These are phyloP conservation scores for Cyphomyrmex costatus DNA, from an alignment of 1,140 invertebrate species.

Conservation along the genomic window DNA sequence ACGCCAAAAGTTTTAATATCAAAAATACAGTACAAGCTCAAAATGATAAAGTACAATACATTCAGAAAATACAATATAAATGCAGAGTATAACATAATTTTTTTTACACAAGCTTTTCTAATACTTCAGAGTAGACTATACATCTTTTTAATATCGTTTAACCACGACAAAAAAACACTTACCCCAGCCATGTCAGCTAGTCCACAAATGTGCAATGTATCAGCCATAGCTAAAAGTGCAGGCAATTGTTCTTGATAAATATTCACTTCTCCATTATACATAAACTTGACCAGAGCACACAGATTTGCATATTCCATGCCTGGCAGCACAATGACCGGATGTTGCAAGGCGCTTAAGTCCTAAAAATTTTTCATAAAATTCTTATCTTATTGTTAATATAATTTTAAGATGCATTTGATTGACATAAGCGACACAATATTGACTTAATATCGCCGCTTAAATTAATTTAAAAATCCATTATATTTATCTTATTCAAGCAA, in stretches of 20 bases:
- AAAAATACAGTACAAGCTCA: conserved; percentile 37
- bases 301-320: conserved; percentile 93
- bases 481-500: background rate
- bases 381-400: background rate
- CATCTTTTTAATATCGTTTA: conserved; percentile 40
- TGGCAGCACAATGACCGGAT: conserved; percentile 94
- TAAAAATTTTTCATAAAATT: conserved; percentile 81
- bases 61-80: conserved; percentile 38
- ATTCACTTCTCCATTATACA: conserved; percentile 97
- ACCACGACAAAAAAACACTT: conserved; percentile 71
- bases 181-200: conserved; percentile 93
- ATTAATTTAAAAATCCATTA: conserved; percentile 24
- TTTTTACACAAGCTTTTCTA: conserved; percentile 44
- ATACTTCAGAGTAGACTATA: conserved; percentile 16
- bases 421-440: background rate
- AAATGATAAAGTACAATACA: conserved; percentile 36
- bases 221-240: conserved; percentile 93
- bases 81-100: conserved; percentile 38
- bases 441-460: background rate
- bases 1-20: conserved; percentile 20
- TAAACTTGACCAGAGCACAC: conserved; percentile 94
- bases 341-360: conserved; percentile 90
- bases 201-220: conserved; percentile 94
- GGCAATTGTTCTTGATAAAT: conserved; percentile 94
- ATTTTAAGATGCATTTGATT: background rate